Evolutionary conservation across 1,140 invertebrate species (phyloP).

Genomic region (Lepidotrigona ventralis): DNA sequence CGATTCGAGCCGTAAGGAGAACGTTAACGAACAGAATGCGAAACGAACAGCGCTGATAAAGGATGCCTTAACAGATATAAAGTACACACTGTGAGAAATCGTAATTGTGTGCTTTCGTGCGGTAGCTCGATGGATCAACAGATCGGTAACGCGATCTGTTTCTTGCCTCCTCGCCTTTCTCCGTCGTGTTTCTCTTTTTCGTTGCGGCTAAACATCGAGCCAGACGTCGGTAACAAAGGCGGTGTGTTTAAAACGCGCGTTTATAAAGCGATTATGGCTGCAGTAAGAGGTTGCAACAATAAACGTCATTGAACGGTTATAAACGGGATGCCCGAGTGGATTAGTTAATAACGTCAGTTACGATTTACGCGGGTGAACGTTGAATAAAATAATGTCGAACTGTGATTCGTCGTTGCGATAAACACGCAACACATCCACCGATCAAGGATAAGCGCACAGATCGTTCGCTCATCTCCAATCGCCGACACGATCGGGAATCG

Average conservation of each 20-base stretch:
- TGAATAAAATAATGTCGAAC: conserved; percentile 33
- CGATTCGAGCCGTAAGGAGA: background rate
- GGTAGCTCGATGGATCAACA: conserved; percentile 9
- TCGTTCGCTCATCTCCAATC: background rate
- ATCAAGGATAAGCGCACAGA: background rate
- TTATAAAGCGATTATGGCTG: conserved; percentile 38
- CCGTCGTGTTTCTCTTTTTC: conserved; percentile 17
- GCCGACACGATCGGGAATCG: background rate
- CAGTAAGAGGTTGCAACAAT: conserved; percentile 21
- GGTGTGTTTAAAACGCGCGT: conserved; percentile 22
- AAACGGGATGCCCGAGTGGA: conserved; percentile 27
- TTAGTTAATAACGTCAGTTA: conserved; percentile 36
- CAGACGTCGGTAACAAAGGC: conserved; percentile 28
- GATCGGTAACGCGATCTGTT: conserved; percentile 26
- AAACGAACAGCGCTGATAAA: conserved; percentile 13
- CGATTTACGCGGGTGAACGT: conserved; percentile 1
- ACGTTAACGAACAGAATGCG: conserved; percentile 1
- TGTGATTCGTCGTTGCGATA: conserved; percentile 6
- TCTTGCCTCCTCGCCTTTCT: background rate
- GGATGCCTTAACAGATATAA: background rate
- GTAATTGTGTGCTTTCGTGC: conserved; percentile 12
- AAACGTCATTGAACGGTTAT: conserved; percentile 38
- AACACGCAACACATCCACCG: background rate
- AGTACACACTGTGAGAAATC: background rate
- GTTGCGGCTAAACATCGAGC: background rate